Evolutionary conservation across 2,888 invertebrate species (phyloP).

Genomic region (Melitaea athalia): DNA sequence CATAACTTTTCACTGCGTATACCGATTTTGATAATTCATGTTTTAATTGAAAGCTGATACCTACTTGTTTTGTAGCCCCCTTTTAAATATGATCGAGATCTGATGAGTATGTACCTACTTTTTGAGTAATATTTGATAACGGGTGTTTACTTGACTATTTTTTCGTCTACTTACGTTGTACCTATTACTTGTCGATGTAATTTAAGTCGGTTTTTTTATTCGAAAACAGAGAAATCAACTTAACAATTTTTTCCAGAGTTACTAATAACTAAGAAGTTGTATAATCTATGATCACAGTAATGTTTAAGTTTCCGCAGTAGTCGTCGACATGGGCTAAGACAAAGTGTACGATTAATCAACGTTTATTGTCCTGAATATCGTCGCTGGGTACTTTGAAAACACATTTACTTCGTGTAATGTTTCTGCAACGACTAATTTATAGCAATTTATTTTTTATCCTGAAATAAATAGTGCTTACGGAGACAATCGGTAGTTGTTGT

Average conservation of each 20-base stretch:
- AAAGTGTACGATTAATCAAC: slow-evolving; percentile 66
- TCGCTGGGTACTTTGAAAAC: slow-evolving; percentile 45
- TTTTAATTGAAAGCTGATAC: too few species aligned
- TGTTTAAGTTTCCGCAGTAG: slow-evolving; percentile 50
- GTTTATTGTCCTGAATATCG: slow-evolving; percentile 56
- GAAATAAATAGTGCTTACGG: neutral
- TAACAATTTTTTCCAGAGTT: slow-evolving; percentile 11
- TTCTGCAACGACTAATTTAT: slow-evolving; percentile 37
- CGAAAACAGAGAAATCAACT: too few species aligned
- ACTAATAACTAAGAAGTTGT: slow-evolving; percentile 29
- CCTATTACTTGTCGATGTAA: too few species aligned
- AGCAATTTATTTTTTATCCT: slow-evolving; percentile 7
- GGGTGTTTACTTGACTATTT: too few species aligned
- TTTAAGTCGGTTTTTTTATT: too few species aligned
- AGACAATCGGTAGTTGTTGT: neutral
- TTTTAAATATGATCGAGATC: too few species aligned
- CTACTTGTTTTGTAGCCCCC: too few species aligned
- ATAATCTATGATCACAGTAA: slow-evolving; percentile 50
- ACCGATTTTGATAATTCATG: too few species aligned
- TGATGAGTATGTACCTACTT: too few species aligned
- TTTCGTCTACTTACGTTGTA: too few species aligned
- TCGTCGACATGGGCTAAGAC: slow-evolving; percentile 47
- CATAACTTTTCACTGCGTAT: too few species aligned
- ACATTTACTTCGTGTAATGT: slow-evolving; percentile 37
- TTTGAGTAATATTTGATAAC: too few species aligned